phyloP scores from a whole-genome alignment of 53 echinoderm and acorn worm genomes.

The Echinarachnius parma region DNA sequence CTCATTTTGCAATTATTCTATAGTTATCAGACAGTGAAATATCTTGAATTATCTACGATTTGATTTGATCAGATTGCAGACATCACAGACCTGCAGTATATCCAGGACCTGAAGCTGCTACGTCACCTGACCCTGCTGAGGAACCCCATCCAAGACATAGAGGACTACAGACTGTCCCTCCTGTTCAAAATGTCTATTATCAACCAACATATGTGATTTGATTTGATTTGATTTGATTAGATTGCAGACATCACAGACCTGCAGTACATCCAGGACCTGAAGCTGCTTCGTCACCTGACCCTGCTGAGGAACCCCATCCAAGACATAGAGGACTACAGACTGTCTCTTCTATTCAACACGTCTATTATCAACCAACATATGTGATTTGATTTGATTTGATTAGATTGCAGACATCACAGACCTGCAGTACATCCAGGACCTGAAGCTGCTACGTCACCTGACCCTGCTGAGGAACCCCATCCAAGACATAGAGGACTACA shows the following conservation, averaged over 20 bases:
- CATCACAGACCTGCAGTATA: conserved; percentile 72
- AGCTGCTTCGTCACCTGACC: conserved; percentile 71
- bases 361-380: no score
- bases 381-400: no score
- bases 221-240: conserved; percentile 43
- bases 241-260: conserved; percentile 76
- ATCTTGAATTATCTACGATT: no score
- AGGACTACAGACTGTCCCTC: conserved; percentile 78
- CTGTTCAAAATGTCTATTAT: no score
- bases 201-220: no score
- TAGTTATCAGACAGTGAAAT: no score
- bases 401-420: conserved; percentile 79
- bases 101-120: conserved; percentile 69
- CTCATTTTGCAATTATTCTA: no score
- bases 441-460: conserved; percentile 67
- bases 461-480: conserved; percentile 88
- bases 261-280: conserved; percentile 69
- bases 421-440: conserved; percentile 70
- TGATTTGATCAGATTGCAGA: conserved; percentile 56
- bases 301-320: conserved; percentile 90
- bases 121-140: conserved; percentile 75
- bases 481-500: conserved; percentile 82
- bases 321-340: conserved; percentile 73
- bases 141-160: conserved; percentile 87
- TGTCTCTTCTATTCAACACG: conserved; percentile 78